These are phyloP conservation scores for Melanotaenia parkinsoni DNA, from an alignment of 2,797 vertebrate genomes.

Conservation along the genomic window DNA sequence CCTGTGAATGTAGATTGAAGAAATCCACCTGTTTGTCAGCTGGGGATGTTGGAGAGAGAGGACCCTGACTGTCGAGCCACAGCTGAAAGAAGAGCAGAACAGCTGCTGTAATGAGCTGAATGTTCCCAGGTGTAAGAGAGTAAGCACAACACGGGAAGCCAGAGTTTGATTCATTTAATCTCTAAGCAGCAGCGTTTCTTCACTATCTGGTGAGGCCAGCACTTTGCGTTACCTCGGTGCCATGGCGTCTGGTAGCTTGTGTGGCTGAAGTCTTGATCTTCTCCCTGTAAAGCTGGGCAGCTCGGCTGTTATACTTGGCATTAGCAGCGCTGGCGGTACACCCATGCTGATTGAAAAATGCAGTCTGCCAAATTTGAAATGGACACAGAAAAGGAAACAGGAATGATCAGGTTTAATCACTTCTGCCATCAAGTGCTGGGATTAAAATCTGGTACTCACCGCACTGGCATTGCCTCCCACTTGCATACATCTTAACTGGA, in stretches of 20 bases:
- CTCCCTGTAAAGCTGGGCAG: constrained; percentile 91
- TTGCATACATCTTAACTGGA: constrained; percentile 97
- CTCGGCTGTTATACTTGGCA: constrained; percentile 93
- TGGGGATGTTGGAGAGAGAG: constrained; percentile 82
- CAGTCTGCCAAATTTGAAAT: constrained; percentile 72
- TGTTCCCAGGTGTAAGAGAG: neutral
- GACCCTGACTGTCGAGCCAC: constrained; percentile 90
- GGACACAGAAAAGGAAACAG: neutral
- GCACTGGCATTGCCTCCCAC: constrained; percentile 93
- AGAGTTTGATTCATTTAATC: neutral
- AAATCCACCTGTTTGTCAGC: constrained; percentile 91
- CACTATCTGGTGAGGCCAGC: neutral
- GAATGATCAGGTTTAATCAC: neutral
- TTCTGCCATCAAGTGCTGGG: rapidly evolving
- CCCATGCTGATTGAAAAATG: constrained; percentile 93
- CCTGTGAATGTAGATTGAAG: constrained; percentile 88
- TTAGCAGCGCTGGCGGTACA: constrained; percentile 87
- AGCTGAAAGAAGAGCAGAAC: constrained; percentile 76
- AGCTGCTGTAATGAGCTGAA: neutral
- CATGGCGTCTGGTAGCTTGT: constrained; percentile 89
- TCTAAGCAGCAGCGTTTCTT: neutral
- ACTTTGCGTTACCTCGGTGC: constrained; percentile 86
- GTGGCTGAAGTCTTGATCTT: constrained; percentile 88
- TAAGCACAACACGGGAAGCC: neutral
- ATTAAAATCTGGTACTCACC: constrained; percentile 77